Conservation (phyloP, 2,888 invertebrate genomes). For the Synanthedon andrenaeformis region DNA sequence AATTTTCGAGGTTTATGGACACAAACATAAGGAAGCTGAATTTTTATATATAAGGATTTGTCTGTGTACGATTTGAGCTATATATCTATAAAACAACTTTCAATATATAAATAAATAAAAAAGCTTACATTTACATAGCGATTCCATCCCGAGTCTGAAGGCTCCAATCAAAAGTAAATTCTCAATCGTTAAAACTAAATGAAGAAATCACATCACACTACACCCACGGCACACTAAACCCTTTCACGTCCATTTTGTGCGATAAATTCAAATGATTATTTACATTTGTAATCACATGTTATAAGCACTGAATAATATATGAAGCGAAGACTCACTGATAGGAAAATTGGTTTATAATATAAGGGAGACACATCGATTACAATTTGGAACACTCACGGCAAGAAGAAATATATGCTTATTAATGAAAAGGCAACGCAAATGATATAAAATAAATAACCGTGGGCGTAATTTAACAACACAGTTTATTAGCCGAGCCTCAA, state of each 20-base stretch:
- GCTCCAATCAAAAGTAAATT: no score
- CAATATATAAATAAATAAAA: no score
- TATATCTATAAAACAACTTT: no score
- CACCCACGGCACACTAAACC: slow-evolving; percentile 44
- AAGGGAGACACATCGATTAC: slow-evolving; percentile 12
- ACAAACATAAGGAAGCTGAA: no score
- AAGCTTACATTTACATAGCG: no score
- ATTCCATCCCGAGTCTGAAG: no score
- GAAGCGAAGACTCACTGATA: slow-evolving; percentile 3
- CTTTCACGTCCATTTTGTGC: slow-evolving; percentile 54
- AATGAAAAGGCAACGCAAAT: slow-evolving; percentile 10
- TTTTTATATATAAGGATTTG: no score
- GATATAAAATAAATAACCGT: slow-evolving; percentile 11
- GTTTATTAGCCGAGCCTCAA: background rate
- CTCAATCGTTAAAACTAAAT: slow-evolving; percentile 12
- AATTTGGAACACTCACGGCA: slow-evolving; percentile 28
- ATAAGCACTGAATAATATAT: slow-evolving; percentile 15
- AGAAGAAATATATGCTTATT: slow-evolving; percentile 10
- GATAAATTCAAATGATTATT: slow-evolving; percentile 45
- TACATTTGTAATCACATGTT: slow-evolving; percentile 57
- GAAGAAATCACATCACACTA: slow-evolving; percentile 32
- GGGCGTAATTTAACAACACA: background rate
- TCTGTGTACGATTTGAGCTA: no score
- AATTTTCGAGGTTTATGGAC: no score
- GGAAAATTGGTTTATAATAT: slow-evolving; percentile 19